Conservation (phyloP, 1,140 invertebrate species). For the Megathymus violae region DNA sequence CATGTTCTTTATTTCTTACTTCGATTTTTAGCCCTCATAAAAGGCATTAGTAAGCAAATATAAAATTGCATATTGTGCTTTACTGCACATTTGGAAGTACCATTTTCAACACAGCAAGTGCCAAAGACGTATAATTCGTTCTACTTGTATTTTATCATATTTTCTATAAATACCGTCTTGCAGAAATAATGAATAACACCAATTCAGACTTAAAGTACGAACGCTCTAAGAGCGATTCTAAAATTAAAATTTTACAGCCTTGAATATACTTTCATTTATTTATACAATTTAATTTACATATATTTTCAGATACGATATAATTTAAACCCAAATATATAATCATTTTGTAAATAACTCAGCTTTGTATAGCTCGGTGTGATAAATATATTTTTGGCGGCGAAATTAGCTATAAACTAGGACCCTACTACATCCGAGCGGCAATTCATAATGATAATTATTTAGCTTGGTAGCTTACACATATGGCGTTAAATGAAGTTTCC, state of each 20-base stretch:
- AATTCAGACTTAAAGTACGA: conserved; percentile 62
- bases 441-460: neutral
- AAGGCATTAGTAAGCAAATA: neutral
- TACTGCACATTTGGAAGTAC: conserved; percentile 43
- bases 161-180: conserved; percentile 56
- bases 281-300: conserved; percentile 14
- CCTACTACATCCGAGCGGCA: neutral
- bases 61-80: neutral
- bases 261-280: conserved; percentile 43
- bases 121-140: conserved; percentile 59
- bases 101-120: conserved; percentile 59
- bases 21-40: too few species aligned
- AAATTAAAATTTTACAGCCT: conserved; percentile 59
- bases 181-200: conserved; percentile 63
- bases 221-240: conserved; percentile 67
- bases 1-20: too few species aligned
- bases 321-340: neutral
- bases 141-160: conserved; percentile 38
- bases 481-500: neutral
- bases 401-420: neutral
- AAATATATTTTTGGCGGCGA: conserved; percentile 6
- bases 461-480: neutral
- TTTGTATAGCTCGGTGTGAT: neutral
- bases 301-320: conserved; percentile 16
- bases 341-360: conserved; percentile 29